Evolutionary conservation across 2,888 invertebrate species (phyloP).

Genomic region (Acronicta leporina): DNA sequence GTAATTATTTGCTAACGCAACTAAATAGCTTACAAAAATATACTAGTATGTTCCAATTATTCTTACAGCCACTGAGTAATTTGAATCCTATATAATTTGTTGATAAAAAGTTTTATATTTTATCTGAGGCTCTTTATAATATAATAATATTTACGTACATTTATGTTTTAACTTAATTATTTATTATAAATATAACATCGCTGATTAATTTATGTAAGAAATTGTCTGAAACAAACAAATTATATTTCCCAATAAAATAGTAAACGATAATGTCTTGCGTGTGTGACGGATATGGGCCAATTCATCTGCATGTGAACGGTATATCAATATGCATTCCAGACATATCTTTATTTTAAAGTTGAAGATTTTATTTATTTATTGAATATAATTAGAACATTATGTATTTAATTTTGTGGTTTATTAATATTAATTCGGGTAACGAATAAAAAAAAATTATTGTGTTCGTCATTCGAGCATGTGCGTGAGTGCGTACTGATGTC

Average conservation of each 20-base stretch:
- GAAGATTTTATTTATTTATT: constrained; percentile 6
- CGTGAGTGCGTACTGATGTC: neutral
- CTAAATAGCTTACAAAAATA: neutral
- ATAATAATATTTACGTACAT: constrained; percentile 43
- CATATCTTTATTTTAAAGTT: constrained; percentile 9
- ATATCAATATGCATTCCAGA: constrained; percentile 28
- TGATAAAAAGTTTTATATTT: constrained; percentile 51
- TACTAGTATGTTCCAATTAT: neutral
- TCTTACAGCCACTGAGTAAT: constrained; percentile 38
- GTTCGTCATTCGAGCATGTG: constrained; percentile 4
- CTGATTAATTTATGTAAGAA: constrained; percentile 32
- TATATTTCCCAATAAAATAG: neutral
- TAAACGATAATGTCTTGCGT: neutral
- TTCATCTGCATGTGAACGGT: constrained; percentile 30
- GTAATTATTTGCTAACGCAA: neutral
- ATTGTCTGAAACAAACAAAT: constrained; percentile 36
- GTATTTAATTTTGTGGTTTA: no score
- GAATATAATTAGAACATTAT: constrained; percentile 16
- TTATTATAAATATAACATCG: constrained; percentile 9
- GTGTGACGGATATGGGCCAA: constrained; percentile 50
- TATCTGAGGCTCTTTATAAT: constrained; percentile 46
- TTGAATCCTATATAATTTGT: constrained; percentile 46
- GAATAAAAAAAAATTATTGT: constrained; percentile 21
- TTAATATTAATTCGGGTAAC: constrained; percentile 37
- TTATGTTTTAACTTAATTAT: constrained; percentile 24